A percentile compares a stretch with the other conserved stretches of the same genome.
Conservation (phyloP, 2,888 invertebrate genomes). For the Rhopalosiphum nymphaeae region DNA sequence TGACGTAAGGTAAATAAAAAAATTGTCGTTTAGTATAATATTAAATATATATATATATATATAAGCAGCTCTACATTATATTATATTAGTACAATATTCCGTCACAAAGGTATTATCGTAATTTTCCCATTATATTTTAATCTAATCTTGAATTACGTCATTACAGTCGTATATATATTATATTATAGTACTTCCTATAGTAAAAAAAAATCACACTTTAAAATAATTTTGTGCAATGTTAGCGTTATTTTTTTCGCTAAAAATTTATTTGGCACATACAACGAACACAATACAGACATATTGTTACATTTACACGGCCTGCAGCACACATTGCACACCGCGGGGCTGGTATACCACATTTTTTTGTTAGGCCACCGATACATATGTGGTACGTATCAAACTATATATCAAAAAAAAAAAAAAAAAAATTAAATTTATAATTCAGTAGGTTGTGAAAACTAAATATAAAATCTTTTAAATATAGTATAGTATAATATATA, state of each 20-base stretch:
- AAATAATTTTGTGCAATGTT: neutral
- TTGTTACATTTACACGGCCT: neutral
- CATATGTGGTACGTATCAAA: neutral
- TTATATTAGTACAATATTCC: neutral
- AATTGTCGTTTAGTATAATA: neutral
- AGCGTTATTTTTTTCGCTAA: neutral
- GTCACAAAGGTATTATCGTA: neutral
- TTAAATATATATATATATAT: neutral
- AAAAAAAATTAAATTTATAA: neutral
- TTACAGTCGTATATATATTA: neutral
- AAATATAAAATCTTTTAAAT: neutral
- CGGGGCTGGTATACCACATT: neutral
- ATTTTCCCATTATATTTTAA: constrained; percentile 14
- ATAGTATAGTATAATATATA: neutral
- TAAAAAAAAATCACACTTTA: neutral
- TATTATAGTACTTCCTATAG: neutral
- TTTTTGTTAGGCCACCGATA: neutral
- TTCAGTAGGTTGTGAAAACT: neutral
- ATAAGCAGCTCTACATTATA: neutral
- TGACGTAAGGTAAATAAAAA: neutral
- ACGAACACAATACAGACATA: neutral
- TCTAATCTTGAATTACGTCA: constrained; percentile 53
- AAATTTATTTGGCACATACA: neutral
- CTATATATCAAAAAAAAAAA: neutral
- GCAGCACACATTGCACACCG: neutral